Evolutionary conservation across 1,140 invertebrate genomes (phyloP), one percentile per base, ranked within the genome.

Genomic region (Scaptomyza graminum): DNA sequence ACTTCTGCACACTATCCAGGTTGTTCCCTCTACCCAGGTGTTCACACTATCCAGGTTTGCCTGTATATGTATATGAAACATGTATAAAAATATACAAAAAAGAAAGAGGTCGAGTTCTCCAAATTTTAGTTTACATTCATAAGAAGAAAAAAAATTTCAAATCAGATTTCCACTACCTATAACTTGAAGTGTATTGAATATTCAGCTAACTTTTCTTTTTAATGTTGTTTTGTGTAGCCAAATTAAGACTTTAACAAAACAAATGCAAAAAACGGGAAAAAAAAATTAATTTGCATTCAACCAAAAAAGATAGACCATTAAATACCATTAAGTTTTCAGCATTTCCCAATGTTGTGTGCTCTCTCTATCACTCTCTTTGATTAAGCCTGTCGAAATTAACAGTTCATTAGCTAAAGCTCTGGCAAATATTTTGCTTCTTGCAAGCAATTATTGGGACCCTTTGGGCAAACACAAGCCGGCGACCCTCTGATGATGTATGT

Each of bases 161-260:
- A 22, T 22, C 18, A 18, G 18, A 3, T 18, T 18, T 3, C 18
- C 18, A 22, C 9, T 31, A 31, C 37, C 9, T 39, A 12, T 39
- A 39, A 12, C 12, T 15, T 2, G 0, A 28, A 65, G 52, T n/a
- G 63, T 50, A 65, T 65, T 31, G 7, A 11, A 28, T 11, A 3
- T 57, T 47, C 52, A 18, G 11, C 37, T 11, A 68, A 64, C 11
- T 59, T 70, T 43, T 16, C n/a, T 44, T n/a, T 59, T 52, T 54
- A 47, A 51, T 68, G 74, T 52, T 54, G 43, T 43, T 69, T 57
- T 11, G 59, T 62, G 61, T 41, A 31, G 43, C 31, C 70, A 76
- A 76, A 74, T 76, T 76, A 67, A 83, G 79, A 76, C 82, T 87
- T 85, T 22, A 87, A 82, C 82, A 87, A 85, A 85, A 87, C 82